Conservation (phyloP, 2,888 invertebrate genomes). For the Ectobius pallidus region DNA sequence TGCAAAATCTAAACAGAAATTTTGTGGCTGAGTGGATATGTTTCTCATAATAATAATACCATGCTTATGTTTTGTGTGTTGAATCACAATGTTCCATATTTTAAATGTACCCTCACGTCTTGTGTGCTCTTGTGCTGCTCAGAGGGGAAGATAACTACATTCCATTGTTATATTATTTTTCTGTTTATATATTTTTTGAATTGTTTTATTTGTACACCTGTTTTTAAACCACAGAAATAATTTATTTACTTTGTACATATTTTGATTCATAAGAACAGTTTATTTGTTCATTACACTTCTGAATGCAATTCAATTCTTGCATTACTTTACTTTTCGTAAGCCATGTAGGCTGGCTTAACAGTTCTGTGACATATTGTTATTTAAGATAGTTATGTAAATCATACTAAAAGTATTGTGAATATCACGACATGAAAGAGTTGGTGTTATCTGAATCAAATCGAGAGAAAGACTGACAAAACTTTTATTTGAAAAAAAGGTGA, state of each 20-base stretch:
- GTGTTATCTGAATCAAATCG: too few species aligned
- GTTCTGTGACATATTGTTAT: too few species aligned
- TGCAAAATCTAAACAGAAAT: not conserved
- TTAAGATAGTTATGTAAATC: too few species aligned
- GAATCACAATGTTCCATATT: not conserved
- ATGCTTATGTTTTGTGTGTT: not conserved
- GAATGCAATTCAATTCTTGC: too few species aligned
- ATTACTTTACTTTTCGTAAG: too few species aligned
- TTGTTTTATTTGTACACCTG: not conserved
- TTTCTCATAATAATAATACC: not conserved
- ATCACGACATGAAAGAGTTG: too few species aligned
- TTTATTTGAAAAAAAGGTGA: too few species aligned
- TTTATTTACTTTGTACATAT: not conserved
- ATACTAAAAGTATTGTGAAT: too few species aligned
- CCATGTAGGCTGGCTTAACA: too few species aligned
- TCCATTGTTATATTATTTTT: not conserved
- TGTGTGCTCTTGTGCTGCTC: not conserved
- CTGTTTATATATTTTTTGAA: slow-evolving; percentile 3
- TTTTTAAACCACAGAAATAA: slow-evolving; percentile 4
- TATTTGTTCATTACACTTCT: too few species aligned
- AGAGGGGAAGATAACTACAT: not conserved
- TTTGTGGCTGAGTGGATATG: not conserved
- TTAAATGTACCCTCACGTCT: not conserved
- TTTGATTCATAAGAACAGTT: too few species aligned
- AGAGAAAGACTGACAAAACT: too few species aligned